Evolutionary conservation across 2,888 invertebrate genomes (phyloP), one percentile per base, ranked within the genome.

Genomic region (Lamellibrachia columna): DNA sequence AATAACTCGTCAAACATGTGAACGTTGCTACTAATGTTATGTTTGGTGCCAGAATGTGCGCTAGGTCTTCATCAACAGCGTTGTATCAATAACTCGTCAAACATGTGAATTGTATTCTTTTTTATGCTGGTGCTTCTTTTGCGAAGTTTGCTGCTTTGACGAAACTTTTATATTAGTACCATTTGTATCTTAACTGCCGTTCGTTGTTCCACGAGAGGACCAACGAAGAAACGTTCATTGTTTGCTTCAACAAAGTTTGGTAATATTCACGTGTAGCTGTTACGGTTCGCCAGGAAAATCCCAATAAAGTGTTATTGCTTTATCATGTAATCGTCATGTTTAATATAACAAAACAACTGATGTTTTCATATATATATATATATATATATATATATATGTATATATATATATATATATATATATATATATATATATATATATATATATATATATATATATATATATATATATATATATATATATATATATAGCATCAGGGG

Each of bases 401-500:
- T 40, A 40, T 40, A 40, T 40, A 40, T 40, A 40, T 40, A 40
- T 40, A 40, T 40, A 40, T 40, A 40, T 40, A 40, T 40, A 40
- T 40, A 40, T 40, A 40, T 40, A 40, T 40, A 40, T 40, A 40
- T n/a, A 11, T 7, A 91, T 52, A 91, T 52, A 8, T 11, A 15
- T 15, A 9, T n/a, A 52, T 9, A 55, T 53, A 11, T 53, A 52
- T 53, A 53, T 53, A 53, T 53, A 53, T 92, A 92, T 92, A 92
- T 92, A 92, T 92, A 92, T 92, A 92, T 92, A 92, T 92, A 92
- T 92, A 53, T 92, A 92, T 92, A 53, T 92, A 92, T 92, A 92
- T 92, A 53, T 53, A 92, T 92, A 53, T 92, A 91, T 91, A 91
- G 0, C 40, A 40, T 40, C 40, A 40, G 40, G 0, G 40, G 40